Evolutionary conservation across 53 echinoderm and acorn worm species (phyloP), one percentile per base, ranked within the genome.

Genomic region (Holothuria scabra): DNA sequence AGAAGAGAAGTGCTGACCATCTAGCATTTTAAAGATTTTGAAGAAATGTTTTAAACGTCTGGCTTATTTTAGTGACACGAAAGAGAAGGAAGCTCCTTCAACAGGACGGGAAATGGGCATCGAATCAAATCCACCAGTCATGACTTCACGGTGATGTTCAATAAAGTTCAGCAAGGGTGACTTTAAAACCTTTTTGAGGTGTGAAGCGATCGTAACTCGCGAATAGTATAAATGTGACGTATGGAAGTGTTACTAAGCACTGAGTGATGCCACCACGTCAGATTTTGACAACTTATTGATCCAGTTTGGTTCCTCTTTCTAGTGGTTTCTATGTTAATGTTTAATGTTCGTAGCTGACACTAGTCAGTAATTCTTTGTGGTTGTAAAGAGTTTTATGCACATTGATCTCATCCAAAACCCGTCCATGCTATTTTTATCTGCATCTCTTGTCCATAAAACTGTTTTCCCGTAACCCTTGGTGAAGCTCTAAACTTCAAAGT

Each of bases 121-220:
- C 35, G 69, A 69, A 38, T 69, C 69, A 30, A 35, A 69, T 69
- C 10, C 22, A 69, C 52, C 52, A 14, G 52, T 52, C 52, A 52
- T 52, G 21, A 69, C 69, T 41, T 34, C n/a, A 69, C 35, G n/a
- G 32, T 69, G 69, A 69, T 69, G 69, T 69, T 69, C 69, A 69
- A 69, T 69, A 34, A 69, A 69, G 41, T 41, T 38, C 52, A 33
- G 13, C 65, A 29, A 13, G 28, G 28, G 13, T 65, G 28, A 29
- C n/a, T 65, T 14, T 3, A 29, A 29, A 69, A 41, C n/a, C 21
- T 69, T 32, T n/a, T 41, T 3, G 52, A 69, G 41, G 69, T 69
- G 69, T 69, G 35, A 52, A 52, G 52, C 52, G 52, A 52, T 52
- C 52, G 52, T 52, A 52, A 22, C 18, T 37, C 22, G 35, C 41